Percentiles rank a stretch among this genome's conserved stretches.
Evolutionary conservation across 2,113 vertebrate species (phyloP).

Genomic region (Phyllostomus discolor): DNA sequence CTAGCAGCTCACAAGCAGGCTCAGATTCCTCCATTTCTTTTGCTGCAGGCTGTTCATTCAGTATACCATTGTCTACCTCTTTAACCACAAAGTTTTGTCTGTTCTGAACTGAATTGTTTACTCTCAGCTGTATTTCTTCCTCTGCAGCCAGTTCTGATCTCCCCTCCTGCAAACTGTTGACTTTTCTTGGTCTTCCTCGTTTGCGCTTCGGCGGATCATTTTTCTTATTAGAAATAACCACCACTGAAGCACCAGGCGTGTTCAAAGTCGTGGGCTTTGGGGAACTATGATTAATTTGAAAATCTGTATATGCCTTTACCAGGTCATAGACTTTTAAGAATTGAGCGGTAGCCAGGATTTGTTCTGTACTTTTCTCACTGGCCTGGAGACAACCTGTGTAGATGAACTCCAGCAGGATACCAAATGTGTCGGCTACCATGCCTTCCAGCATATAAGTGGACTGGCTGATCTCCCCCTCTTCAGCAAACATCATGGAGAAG

Average conservation of each 20-base stretch:
- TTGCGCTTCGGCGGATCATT: slow-evolving; percentile 84
- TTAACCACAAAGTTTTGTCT: slow-evolving; percentile 73
- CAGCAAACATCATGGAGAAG: slow-evolving; percentile 93
- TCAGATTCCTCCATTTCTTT: slow-evolving; percentile 61
- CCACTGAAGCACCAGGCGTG: background rate
- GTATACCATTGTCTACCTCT: slow-evolving; percentile 23
- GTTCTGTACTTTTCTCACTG: slow-evolving; percentile 83
- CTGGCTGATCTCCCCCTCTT: slow-evolving; percentile 82
- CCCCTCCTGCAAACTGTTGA: slow-evolving; percentile 61
- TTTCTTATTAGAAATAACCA: slow-evolving; percentile 52
- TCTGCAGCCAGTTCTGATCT: slow-evolving; percentile 45
- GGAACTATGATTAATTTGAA: slow-evolving; percentile 64
- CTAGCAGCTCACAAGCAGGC: slow-evolving; percentile 56
- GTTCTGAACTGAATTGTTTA: slow-evolving; percentile 81
- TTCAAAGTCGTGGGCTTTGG: background rate
- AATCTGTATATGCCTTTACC: slow-evolving; percentile 84
- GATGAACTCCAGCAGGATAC: slow-evolving; percentile 91
- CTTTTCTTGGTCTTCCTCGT: slow-evolving; percentile 90
- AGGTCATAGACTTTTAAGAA: slow-evolving; percentile 90
- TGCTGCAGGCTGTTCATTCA: slow-evolving; percentile 37
- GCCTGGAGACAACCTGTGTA: slow-evolving; percentile 90
- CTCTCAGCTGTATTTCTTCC: slow-evolving; percentile 78
- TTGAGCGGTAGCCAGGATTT: slow-evolving; percentile 89
- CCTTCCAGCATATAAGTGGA: slow-evolving; percentile 88
- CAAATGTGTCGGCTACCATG: slow-evolving; percentile 87